Conservation (phyloP, 2,797 vertebrate genomes). For the Capromys pilorides region DNA sequence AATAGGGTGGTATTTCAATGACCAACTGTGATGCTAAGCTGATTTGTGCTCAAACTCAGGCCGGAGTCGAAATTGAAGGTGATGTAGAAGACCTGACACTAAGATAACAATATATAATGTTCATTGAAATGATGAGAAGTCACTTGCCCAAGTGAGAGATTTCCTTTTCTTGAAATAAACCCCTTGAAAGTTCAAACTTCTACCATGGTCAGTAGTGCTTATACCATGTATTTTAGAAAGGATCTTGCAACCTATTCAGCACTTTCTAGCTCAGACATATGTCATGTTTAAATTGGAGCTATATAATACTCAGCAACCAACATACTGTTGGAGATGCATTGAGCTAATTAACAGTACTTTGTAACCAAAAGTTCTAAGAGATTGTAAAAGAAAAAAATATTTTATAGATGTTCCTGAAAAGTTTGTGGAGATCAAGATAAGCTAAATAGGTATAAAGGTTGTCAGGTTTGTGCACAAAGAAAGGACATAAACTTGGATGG, state of each 20-base stretch:
- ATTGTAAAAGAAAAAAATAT: not conserved
- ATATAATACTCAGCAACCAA: not conserved
- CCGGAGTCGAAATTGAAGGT: not conserved
- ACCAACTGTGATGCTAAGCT: not conserved
- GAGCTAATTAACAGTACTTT: not conserved
- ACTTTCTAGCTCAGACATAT: conserved; percentile 10
- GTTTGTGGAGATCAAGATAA: not conserved
- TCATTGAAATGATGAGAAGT: not conserved
- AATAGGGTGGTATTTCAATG: not conserved
- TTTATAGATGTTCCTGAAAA: not conserved
- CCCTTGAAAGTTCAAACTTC: not conserved
- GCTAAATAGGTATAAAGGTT: not conserved
- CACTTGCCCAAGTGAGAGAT: not conserved
- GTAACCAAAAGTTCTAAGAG: not conserved
- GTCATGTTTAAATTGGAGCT: conserved; percentile 3
- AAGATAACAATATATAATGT: not conserved
- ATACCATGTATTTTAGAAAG: conserved; percentile 24
- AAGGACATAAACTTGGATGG: not conserved
- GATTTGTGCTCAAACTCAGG: not conserved
- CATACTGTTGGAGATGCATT: not conserved
- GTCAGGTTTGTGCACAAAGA: not conserved
- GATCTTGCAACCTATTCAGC: not conserved
- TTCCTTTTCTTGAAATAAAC: not conserved
- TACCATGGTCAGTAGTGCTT: not conserved
- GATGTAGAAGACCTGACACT: not conserved